A percentile compares a stretch with the other conserved stretches of the same genome.
These are phyloP conservation scores for Urophycis tenuis DNA, from an alignment of 2,797 vertebrate species.

Conservation along the genomic window DNA sequence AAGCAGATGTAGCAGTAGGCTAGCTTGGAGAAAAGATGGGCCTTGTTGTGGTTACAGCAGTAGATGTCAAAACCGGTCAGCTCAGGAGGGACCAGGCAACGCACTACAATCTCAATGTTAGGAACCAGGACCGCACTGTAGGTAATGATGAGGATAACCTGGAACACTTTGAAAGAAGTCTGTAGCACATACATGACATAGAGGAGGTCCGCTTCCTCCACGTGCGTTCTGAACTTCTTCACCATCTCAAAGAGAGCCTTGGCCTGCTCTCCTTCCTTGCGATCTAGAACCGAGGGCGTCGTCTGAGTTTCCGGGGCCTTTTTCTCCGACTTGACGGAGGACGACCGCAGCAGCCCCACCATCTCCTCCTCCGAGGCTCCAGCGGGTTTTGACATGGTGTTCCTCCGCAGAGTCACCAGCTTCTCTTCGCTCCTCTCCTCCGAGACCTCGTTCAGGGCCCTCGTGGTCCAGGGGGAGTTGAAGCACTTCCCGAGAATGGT, in stretches of 20 bases:
- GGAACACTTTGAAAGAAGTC: constrained; percentile 78
- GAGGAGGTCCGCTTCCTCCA: constrained; percentile 82
- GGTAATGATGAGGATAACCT: constrained; percentile 77
- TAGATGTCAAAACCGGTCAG: constrained; percentile 82
- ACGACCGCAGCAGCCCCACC: constrained; percentile 49
- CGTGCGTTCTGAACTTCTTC: constrained; percentile 84
- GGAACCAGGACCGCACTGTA: constrained; percentile 76
- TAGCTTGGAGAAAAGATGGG: constrained; percentile 85
- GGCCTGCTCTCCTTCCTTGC: constrained; percentile 88
- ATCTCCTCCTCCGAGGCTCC: constrained; percentile 49
- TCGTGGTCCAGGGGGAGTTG: constrained; percentile 88
- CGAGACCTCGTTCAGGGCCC: constrained; percentile 84
- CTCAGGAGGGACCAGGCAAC: constrained; percentile 76
- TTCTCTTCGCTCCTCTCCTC: constrained; percentile 77
- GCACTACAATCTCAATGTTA: constrained; percentile 79
- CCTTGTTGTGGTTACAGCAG: constrained; percentile 88
- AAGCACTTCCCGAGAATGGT: constrained; percentile 85
- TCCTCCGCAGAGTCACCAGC: constrained; percentile 61
- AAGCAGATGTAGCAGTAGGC: constrained; percentile 84
- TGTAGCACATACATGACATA: constrained; percentile 86
- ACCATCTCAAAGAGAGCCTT: constrained; percentile 92
- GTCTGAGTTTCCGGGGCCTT: constrained; percentile 65
- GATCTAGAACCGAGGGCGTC: constrained; percentile 72
- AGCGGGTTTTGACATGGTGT: constrained; percentile 50
- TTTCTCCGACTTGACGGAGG: constrained; percentile 71